Percentiles rank a stretch among this genome's conserved stretches.
Conservation (phyloP, 2,113 vertebrate species). For the Brachyistius frenatus region DNA sequence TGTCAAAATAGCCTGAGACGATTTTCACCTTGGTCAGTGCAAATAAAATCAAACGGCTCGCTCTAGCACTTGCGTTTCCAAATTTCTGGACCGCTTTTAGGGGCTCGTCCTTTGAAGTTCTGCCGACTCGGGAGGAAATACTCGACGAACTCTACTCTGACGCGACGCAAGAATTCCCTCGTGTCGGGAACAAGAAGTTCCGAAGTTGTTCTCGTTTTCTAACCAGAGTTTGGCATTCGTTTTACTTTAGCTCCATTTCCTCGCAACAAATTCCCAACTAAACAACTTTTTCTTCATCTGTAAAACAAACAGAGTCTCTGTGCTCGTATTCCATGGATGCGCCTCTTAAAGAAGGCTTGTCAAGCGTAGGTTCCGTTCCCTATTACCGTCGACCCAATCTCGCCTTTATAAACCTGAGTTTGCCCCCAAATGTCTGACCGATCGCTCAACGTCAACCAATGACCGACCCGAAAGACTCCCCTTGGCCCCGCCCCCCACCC, state of each 20-base stretch:
- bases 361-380: constrained; percentile 44
- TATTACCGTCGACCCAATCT: not conserved
- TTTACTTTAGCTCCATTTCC: constrained; percentile 1
- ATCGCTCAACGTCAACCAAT: constrained; percentile 61
- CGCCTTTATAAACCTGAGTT: constrained; percentile 70
- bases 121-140: not conserved
- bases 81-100: not conserved
- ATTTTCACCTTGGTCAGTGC: not conserved
- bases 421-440: not conserved
- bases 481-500: constrained; percentile 26
- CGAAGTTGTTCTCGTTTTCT: not conserved
- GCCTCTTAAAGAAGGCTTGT: constrained; percentile 86
- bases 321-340: constrained; percentile 67
- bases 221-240: constrained; percentile 51
- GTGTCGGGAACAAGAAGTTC: not conserved
- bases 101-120: not conserved
- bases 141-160: not conserved
- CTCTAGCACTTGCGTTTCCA: no score
- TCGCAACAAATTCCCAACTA: not conserved
- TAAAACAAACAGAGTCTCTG: constrained; percentile 1
- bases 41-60: not conserved
- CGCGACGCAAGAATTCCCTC: no score
- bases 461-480: not conserved
- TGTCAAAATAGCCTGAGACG: not conserved
- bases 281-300: constrained; percentile 17